Base-by-base conservation (phyloP, 2,888 invertebrate genomes). In the Agapostemon virescens region DNA sequence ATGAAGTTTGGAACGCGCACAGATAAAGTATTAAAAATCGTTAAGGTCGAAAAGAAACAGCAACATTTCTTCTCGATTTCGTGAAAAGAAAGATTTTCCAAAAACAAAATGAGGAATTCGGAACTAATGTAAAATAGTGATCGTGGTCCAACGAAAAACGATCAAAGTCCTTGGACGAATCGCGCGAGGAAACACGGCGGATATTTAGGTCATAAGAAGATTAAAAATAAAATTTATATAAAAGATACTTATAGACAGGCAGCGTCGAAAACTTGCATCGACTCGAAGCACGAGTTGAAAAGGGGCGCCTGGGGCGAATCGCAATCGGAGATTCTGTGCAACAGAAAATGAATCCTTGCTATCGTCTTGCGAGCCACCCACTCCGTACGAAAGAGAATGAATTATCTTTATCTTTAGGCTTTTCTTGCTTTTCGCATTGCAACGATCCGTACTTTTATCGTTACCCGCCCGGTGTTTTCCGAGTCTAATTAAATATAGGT, bases 241-340 rank as follows among this genome's bases (percentile, higher is more conserved):
- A 55, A 83, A 73, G 58, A 79, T 81, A 80, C 61, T 78, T 85
- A 85, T 77, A 67, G 87, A 87, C 88, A 69, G 49, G 85, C 85
- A 88, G 82, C 81, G 85, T 84, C 86, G 75, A 83, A 87, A 87
- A 87, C 84, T 87, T 85, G 88, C 87, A 70, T 42, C n/a, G 81
- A 77, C 79, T 81, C 82, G 74, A n/a, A 38, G 45, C 30, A 64
- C 49, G 67, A 45, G 79, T 68, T 55, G 33, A 20, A 5, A 42
- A 45, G 52, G 26, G 36, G 42, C 55, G 61, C 26, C 11, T n/a
- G 33, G 73, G 30, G 70, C 58, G 72, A 74, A 38, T 42, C 38
- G 68, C 61, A 55, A 33, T 15, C 17, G 26, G 9, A 52, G 4
- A 15, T 71, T 84, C 77, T 81, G 85, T 82, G n/a, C 75, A 36